Percentiles rank a stretch among this genome's conserved stretches.
phyloP scores from a whole-genome alignment of 2,888 invertebrate genomes.

The Drosophila picticornis region DNA sequence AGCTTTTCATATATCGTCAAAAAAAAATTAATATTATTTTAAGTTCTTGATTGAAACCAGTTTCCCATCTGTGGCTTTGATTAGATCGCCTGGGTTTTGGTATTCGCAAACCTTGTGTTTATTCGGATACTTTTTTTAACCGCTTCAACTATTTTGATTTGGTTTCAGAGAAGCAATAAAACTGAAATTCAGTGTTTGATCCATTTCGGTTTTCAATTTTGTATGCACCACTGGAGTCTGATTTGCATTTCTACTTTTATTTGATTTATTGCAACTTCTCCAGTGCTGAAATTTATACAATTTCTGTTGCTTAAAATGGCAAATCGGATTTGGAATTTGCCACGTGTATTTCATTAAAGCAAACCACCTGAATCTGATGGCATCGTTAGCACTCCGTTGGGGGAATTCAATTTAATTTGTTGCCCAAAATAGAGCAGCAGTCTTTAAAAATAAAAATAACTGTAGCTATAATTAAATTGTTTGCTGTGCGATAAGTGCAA shows the following conservation, averaged over 20 bases:
- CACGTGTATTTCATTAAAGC: slow-evolving; percentile 53
- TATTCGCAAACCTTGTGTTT: neutral
- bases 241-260: slow-evolving; percentile 71
- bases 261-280: slow-evolving; percentile 71
- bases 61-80: neutral
- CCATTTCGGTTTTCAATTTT: slow-evolving; percentile 29
- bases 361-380: slow-evolving; percentile 32
- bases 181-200: neutral
- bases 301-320: slow-evolving; percentile 24
- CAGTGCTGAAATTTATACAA: slow-evolving; percentile 55
- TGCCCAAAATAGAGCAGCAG: slow-evolving; percentile 30
- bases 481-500: neutral
- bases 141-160: neutral
- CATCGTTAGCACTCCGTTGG: slow-evolving; percentile 42
- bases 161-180: neutral
- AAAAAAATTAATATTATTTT: too few relatives aligned
- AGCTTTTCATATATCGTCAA: neutral
- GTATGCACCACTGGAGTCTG: slow-evolving; percentile 25
- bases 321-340: slow-evolving; percentile 10
- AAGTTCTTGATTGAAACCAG: neutral
- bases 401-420: slow-evolving; percentile 63
- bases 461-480: slow-evolving; percentile 9
- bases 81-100: neutral
- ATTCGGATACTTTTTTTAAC: neutral
- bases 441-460: slow-evolving; percentile 28